These are phyloP conservation scores for Drosophila malerkotliana DNA, from an alignment of 1,140 invertebrate species.

Conservation along the genomic window DNA sequence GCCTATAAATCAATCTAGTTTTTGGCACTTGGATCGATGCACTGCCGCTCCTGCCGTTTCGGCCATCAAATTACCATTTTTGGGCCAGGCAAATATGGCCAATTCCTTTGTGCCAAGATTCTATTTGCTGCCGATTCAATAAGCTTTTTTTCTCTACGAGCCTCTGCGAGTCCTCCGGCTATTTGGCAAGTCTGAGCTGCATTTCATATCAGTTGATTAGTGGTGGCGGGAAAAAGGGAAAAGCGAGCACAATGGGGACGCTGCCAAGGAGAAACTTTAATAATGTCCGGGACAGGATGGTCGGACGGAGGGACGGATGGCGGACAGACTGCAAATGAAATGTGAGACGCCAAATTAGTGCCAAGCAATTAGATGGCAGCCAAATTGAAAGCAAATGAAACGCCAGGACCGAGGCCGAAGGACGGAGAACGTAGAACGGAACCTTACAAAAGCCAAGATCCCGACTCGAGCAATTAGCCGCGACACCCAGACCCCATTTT, in stretches of 20 bases:
- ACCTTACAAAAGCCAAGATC: slow-evolving; percentile 14
- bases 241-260: slow-evolving; percentile 29
- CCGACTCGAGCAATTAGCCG: slow-evolving; percentile 68
- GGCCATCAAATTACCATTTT: slow-evolving; percentile 47
- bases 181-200: slow-evolving; percentile 57
- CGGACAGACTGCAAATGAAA: slow-evolving; percentile 29
- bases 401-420: slow-evolving; percentile 25
- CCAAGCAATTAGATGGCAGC: slow-evolving; percentile 52
- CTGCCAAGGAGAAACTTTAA: slow-evolving; percentile 58
- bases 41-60: slow-evolving; percentile 11
- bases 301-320: neutral
- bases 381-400: slow-evolving; percentile 80
- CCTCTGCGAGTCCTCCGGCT: slow-evolving; percentile 16
- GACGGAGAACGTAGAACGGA: neutral
- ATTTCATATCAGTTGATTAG: slow-evolving; percentile 69
- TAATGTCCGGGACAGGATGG: slow-evolving; percentile 29
- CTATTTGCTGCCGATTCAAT: slow-evolving; percentile 54
- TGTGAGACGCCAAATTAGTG: slow-evolving; percentile 55
- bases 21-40: slow-evolving; percentile 39
- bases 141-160: slow-evolving; percentile 18
- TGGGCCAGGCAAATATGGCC: slow-evolving; percentile 38
- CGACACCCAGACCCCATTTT: slow-evolving; percentile 34
- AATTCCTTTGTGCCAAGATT: slow-evolving; percentile 31
- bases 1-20: slow-evolving; percentile 39
- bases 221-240: slow-evolving; percentile 8